Percentiles rank a stretch among this genome's conserved stretches.
Evolutionary conservation across 2,113 vertebrate species (phyloP).

Genomic region (Spea bombifrons): DNA sequence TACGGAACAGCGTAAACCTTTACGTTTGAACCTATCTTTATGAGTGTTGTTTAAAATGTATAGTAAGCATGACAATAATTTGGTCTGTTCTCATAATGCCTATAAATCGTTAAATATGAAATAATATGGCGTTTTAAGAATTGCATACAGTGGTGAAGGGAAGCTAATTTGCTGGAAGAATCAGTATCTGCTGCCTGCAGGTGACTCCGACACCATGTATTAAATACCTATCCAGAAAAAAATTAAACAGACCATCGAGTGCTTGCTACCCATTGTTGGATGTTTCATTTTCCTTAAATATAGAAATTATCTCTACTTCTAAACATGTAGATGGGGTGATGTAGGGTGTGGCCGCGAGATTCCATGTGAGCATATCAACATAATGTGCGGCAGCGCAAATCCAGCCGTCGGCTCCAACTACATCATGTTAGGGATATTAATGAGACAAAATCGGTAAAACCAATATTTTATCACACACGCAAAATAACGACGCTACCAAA

Average conservation of each 20-base stretch:
- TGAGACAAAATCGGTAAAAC: too few species aligned
- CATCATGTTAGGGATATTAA: too few species aligned
- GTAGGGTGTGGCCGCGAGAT: too few species aligned
- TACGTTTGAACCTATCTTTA: not conserved
- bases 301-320: not conserved
- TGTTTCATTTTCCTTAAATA: conserved; percentile 67
- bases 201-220: conserved; percentile 45
- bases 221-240: conserved; percentile 51
- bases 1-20: not conserved
- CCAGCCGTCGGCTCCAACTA: too few species aligned
- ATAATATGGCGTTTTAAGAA: conserved; percentile 9
- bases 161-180: not conserved
- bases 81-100: conserved; percentile 9
- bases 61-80: not conserved
- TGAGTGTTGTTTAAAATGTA: not conserved
- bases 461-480: too few species aligned
- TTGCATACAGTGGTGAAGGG: conserved; percentile 7
- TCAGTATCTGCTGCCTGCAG: not conserved
- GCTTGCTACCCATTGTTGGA: conserved; percentile 52
- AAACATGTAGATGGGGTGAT: too few species aligned
- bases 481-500: too few species aligned
- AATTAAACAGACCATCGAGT: conserved; percentile 54
- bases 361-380: too few species aligned
- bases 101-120: conserved; percentile 13
- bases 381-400: too few species aligned